These are phyloP conservation scores for Nettapus auritus DNA, from an alignment of 2,113 vertebrate species.

Conservation along the genomic window DNA sequence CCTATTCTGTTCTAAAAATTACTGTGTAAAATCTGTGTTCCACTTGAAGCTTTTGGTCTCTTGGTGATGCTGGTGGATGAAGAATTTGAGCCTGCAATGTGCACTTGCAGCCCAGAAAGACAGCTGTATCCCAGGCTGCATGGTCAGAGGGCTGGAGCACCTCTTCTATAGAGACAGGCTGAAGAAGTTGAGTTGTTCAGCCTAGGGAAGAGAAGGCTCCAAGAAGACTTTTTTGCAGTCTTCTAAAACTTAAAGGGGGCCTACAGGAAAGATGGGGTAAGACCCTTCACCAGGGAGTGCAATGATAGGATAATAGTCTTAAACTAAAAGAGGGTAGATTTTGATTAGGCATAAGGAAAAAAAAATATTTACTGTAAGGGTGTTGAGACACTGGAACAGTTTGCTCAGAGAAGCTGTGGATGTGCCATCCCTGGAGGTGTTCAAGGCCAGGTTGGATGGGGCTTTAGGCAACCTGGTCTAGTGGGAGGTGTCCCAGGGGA, in stretches of 20 bases:
- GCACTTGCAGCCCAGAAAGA: not conserved
- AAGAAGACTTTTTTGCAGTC: not conserved
- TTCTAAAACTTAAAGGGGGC: not conserved
- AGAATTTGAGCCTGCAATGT: not conserved
- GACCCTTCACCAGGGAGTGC: not conserved
- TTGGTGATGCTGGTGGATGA: not conserved
- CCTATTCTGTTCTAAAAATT: not conserved
- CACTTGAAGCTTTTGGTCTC: not conserved
- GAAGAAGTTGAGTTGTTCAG: not conserved
- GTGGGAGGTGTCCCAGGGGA: too few species aligned
- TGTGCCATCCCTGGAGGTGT: not conserved
- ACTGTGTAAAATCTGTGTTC: not conserved
- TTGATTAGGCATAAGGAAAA: too few species aligned
- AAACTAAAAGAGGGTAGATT: not conserved
- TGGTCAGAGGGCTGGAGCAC: not conserved
- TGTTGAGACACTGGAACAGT: not conserved
- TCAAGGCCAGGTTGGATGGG: not conserved
- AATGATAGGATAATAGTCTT: not conserved
- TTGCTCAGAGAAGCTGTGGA: not conserved
- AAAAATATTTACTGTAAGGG: not conserved
- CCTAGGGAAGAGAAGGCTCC: not conserved
- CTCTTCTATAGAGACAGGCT: not conserved
- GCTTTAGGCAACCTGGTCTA: too few species aligned
- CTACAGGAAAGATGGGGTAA: not conserved
- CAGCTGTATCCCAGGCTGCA: not conserved